These are phyloP conservation scores for Taenaris catops DNA, from an alignment of 2,888 invertebrate species.

Conservation along the genomic window DNA sequence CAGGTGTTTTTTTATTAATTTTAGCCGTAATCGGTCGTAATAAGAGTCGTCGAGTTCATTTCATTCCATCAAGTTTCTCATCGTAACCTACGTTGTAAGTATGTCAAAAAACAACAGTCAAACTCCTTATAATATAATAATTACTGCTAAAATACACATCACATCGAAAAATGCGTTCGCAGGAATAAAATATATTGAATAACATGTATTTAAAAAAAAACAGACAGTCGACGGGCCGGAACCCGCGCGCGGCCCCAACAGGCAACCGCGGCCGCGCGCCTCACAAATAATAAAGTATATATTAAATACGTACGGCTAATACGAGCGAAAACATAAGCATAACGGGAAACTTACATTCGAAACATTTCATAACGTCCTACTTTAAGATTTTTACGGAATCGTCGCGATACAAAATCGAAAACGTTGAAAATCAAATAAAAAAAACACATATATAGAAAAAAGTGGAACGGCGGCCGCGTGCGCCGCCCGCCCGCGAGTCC, in stretches of 20 bases:
- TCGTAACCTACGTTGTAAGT: constrained; percentile 77
- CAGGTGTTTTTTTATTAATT: constrained; percentile 55
- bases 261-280: constrained; percentile 74
- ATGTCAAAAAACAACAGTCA: constrained; percentile 80
- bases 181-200: constrained; percentile 89
- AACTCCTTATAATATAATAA: constrained; percentile 80
- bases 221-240: constrained; percentile 67
- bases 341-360: constrained; percentile 79
- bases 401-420: constrained; percentile 79
- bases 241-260: constrained; percentile 70
- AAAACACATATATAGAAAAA: constrained; percentile 76
- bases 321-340: constrained; percentile 75
- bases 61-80: constrained; percentile 63
- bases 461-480: constrained; percentile 76
- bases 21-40: constrained; percentile 70
- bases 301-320: constrained; percentile 73
- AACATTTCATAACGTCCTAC: constrained; percentile 81
- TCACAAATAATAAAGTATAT: constrained; percentile 56
- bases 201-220: constrained; percentile 80
- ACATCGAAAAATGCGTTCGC: constrained; percentile 89
- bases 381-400: constrained; percentile 79
- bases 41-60: constrained; percentile 57
- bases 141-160: constrained; percentile 82
- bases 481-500: constrained; percentile 89
- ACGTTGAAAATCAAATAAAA: constrained; percentile 78